Evolutionary conservation across 2,797 vertebrate genomes (phyloP).

Genomic region (Pipistrellus pygmaeus): DNA sequence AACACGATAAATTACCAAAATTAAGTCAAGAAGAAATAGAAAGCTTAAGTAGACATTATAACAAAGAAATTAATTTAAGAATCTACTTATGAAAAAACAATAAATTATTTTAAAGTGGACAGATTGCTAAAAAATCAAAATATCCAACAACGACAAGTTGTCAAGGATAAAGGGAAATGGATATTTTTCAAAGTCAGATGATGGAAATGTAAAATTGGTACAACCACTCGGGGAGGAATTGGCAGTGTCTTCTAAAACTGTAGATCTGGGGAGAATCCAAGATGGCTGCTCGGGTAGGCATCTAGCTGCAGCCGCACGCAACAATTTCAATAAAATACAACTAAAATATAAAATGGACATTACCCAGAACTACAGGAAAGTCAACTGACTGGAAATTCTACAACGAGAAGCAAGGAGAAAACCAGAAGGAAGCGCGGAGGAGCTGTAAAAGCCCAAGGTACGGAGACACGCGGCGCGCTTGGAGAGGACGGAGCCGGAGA

Average conservation of each 20-base stretch:
- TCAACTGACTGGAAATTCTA: no score
- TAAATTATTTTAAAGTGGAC: conserved; percentile 8
- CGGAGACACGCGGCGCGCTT: no score
- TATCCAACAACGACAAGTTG: background rate
- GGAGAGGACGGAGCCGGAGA: no score
- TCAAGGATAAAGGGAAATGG: conserved; percentile 7
- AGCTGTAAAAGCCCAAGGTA: no score
- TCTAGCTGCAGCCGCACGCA: no score
- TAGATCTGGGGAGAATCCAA: no score
- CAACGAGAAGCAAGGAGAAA: no score
- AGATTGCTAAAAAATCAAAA: conserved; percentile 45
- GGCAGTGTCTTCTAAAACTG: background rate
- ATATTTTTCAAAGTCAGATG: conserved; percentile 8
- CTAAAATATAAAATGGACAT: no score
- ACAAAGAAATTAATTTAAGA: conserved; percentile 34
- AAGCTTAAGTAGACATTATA: background rate
- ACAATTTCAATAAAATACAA: no score
- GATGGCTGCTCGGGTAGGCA: no score
- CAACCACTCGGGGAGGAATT: background rate
- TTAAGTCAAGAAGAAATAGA: conserved; percentile 36
- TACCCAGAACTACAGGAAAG: no score
- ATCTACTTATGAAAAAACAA: background rate
- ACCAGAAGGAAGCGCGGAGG: no score
- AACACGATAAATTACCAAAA: background rate
- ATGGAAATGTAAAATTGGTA: background rate